Percentiles rank a stretch among this genome's conserved stretches.
Conservation (phyloP, 2,797 vertebrate genomes). For the Diceros bicornis region DNA sequence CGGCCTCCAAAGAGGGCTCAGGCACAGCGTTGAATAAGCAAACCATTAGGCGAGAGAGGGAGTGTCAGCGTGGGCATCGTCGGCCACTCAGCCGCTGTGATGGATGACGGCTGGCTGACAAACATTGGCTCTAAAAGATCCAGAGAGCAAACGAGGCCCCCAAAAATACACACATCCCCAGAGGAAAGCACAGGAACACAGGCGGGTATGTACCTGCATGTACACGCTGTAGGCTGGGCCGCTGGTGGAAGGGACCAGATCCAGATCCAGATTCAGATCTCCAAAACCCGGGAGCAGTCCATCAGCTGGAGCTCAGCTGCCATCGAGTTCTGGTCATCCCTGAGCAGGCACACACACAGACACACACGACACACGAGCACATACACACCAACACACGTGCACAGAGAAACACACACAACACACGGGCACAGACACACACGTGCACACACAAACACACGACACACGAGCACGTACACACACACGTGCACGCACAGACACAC, state of each 20-base stretch:
- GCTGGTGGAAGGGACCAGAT: accelerated
- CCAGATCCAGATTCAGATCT: too few species aligned
- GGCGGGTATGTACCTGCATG: accelerated
- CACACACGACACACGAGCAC: not conserved
- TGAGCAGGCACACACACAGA: accelerated
- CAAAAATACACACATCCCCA: accelerated
- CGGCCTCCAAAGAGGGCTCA: not conserved
- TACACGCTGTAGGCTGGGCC: accelerated
- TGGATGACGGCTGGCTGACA: not conserved
- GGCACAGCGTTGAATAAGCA: not conserved
- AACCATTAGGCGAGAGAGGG: not conserved
- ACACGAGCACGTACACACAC: too few species aligned
- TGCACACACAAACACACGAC: too few species aligned
- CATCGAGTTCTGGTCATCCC: accelerated
- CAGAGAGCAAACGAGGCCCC: not conserved
- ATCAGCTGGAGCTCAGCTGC: accelerated
- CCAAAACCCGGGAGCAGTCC: accelerated
- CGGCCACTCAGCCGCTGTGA: not conserved
- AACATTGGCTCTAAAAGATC: accelerated
- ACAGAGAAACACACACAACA: too few species aligned
- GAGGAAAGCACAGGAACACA: accelerated
- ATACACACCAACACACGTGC: not conserved
- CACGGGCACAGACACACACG: too few species aligned
- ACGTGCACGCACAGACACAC: accelerated
- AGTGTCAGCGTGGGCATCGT: accelerated